Evolutionary conservation across 2,113 vertebrate species (phyloP).

Genomic region (Tichodroma muraria): DNA sequence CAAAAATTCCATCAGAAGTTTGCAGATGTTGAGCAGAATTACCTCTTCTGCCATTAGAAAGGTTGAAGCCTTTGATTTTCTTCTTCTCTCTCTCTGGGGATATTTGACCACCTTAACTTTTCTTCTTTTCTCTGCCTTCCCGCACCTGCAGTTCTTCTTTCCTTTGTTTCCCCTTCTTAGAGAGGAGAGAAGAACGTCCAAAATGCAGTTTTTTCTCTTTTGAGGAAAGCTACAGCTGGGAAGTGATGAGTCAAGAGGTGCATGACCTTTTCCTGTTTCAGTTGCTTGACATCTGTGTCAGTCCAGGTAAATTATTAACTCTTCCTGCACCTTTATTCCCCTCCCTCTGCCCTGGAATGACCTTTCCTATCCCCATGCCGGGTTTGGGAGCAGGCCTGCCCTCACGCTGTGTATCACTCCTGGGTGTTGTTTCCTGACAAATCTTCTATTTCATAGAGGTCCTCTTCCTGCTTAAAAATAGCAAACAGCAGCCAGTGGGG

Average conservation of each 20-base stretch:
- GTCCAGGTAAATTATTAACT: background rate
- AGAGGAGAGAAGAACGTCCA: fast-evolving
- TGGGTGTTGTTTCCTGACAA: background rate
- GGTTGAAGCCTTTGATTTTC: background rate
- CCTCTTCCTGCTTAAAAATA: background rate
- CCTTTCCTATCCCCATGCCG: background rate
- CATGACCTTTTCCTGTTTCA: background rate
- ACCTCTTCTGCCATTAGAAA: background rate
- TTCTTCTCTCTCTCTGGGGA: background rate
- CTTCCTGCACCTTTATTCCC: background rate
- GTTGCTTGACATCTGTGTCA: background rate
- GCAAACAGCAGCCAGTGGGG: background rate
- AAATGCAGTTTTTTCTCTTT: background rate
- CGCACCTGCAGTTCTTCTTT: background rate
- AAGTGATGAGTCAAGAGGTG: background rate
- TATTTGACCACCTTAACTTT: background rate
- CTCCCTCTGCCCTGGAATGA: background rate
- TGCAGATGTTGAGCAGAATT: background rate
- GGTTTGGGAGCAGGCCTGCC: background rate
- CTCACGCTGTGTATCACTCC: fast-evolving
- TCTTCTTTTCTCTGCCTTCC: background rate
- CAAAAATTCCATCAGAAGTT: background rate
- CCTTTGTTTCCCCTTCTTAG: background rate
- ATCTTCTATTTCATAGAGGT: background rate
- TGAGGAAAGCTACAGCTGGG: background rate